Base-by-base conservation (phyloP, 2,113 vertebrate species). In the Rhea pennata region DNA sequence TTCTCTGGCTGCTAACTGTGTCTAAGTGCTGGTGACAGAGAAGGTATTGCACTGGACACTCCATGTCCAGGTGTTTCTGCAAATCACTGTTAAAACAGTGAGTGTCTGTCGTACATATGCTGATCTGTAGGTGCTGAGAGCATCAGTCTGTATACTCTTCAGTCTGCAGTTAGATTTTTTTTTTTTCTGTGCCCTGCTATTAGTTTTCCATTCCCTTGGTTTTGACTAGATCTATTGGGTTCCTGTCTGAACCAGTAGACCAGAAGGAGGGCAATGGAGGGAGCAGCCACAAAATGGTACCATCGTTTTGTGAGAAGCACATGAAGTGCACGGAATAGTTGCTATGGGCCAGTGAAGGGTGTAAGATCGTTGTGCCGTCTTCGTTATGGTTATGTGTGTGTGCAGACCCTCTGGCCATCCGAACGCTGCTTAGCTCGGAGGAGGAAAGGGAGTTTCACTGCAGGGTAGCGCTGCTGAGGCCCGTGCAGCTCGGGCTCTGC, bases 21-120 rank as follows among this genome's bases (percentile, higher is more conserved):
- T 87, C 21, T 33, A 50, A 27, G 5, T 16, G 40, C 22, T 46
- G 76, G 12, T 77, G 61, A 29, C 22, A 59, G 64, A 54, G 53
- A 53, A 73, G 36, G 46, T 3, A 5, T 17, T 59, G 14, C 67
- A 13, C 15, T 61, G 48, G n/a, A n/a, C n/a, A n/a, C n/a, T n/a
- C 56, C 44, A 64, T 72, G 61, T 27, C 78, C 65, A 36, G 46
- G n/a, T 20, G 42, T 17, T 84, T 50, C 72, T 87, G 44, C 22
- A 42, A 64, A 72, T 15, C 6, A 33, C 33, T 7, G 19, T 10
- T 8, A 89, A 44, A 0, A 15, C 26, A 2, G 0, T 5, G 22
- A 54, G 5, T 15, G 10, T 10, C 36, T 87, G 0, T 26, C 10
- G 6, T 36, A 58, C 16, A 33, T 26, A 7, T 5, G 8, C 10